These are phyloP conservation scores for Torymus auratus DNA, from an alignment of 2,888 invertebrate species.

Conservation along the genomic window DNA sequence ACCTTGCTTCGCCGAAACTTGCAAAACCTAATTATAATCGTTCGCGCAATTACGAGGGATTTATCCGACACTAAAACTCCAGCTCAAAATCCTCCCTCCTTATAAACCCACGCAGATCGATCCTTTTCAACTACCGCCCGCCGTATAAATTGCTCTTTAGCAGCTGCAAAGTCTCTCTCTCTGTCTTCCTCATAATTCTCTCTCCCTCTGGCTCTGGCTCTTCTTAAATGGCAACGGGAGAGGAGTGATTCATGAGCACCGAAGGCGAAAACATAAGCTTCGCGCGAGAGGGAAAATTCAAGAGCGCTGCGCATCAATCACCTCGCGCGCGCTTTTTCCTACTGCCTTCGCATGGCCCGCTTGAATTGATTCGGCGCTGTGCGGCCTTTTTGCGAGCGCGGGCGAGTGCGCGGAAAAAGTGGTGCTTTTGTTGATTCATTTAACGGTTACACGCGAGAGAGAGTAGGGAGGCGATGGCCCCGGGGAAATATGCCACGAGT, in stretches of 20 bases:
- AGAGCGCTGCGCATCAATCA: conserved; percentile 36
- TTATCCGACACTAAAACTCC: background rate
- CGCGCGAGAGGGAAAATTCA: conserved; percentile 37
- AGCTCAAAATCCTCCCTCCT: background rate
- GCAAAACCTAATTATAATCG: too few relatives aligned
- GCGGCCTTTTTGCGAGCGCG: background rate
- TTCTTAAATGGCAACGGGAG: background rate
- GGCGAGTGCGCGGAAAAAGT: background rate
- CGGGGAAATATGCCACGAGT: conserved; percentile 36
- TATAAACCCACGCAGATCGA: conserved; percentile 8
- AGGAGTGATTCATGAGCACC: conserved; percentile 34
- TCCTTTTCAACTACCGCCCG: background rate
- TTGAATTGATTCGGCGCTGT: background rate
- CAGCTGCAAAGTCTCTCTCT: conserved; percentile 12
- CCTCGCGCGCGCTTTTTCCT: background rate
- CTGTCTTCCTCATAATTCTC: background rate
- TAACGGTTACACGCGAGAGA: conserved; percentile 19
- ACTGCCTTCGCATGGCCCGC: background rate
- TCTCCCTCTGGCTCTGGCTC: background rate
- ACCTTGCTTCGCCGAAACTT: too few relatives aligned
- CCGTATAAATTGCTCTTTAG: conserved; percentile 15
- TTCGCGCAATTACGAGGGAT: background rate
- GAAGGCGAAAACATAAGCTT: conserved; percentile 41
- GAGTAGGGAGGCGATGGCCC: conserved; percentile 13
- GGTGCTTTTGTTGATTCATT: conserved; percentile 19